Evolutionary conservation across 1,140 invertebrate species (phyloP).

Genomic region (Stratiolaelaps scimitus): DNA sequence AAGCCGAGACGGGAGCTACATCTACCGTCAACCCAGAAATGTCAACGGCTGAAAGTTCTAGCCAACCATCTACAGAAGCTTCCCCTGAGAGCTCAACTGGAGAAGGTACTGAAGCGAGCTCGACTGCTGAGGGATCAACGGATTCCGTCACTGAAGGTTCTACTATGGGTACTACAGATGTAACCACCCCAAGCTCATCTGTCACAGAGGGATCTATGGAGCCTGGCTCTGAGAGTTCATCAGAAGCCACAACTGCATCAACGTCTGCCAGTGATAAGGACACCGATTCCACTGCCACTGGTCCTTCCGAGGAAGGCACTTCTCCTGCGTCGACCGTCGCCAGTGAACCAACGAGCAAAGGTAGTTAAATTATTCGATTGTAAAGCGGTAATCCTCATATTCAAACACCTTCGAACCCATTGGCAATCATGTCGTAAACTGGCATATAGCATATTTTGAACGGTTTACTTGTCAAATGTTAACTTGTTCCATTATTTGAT

Average conservation of each 20-base stretch:
- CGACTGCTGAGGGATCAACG: neutral
- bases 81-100: neutral
- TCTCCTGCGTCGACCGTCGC: neutral
- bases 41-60: neutral
- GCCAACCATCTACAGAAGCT: neutral
- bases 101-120: constrained; percentile 28
- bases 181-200: constrained; percentile 29
- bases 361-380: too few relatives aligned
- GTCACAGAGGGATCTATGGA: neutral
- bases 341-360: too few relatives aligned
- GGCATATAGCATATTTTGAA: too few relatives aligned
- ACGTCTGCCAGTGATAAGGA: constrained; percentile 32
- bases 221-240: neutral
- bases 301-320: neutral
- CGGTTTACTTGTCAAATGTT: too few relatives aligned
- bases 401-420: too few relatives aligned
- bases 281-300: neutral
- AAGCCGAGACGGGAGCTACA: too few relatives aligned
- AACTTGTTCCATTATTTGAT: too few relatives aligned
- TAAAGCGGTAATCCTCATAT: too few relatives aligned
- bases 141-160: neutral
- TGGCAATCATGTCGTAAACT: too few relatives aligned
- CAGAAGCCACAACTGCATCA: neutral
- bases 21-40: too few relatives aligned
- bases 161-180: neutral